Base-by-base conservation (phyloP, 2,797 vertebrate species). In the Enteromius trimaculatus region DNA sequence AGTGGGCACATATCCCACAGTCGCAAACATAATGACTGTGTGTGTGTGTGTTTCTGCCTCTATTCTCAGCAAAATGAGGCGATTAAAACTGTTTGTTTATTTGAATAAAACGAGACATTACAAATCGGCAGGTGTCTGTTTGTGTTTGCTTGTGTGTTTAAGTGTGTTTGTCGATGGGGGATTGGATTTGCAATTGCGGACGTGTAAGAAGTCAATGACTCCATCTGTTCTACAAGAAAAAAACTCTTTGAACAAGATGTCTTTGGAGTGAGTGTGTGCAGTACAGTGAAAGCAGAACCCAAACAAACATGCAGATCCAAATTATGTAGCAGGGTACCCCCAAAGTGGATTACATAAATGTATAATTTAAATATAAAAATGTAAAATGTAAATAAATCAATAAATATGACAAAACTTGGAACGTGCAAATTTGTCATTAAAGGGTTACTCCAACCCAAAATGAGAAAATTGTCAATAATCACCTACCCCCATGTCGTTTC, bases 181-280 rank as follows among this genome's bases (percentile, higher is more conserved):
- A 51, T 64, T 68, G 62, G 19, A 10, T 47, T 47, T 62, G 65
- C 70, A 81, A 81, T 77, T 70, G 47, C 19, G 11, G 34, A 76
- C 62, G 29, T 34, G 82, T 13, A 26, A 68, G 42, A 77, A 81
- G 64, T 77, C 72, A 71, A 77, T 31, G 53, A 64, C 64, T 85
- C 65, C 79, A 77, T 85, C 79, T 77, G 79, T 51, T 44, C 9
- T 29, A 42, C 29, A 65, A 29, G 53, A 29, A 29, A 70, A 70
- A 26, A 42, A 13, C 23, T 8, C 39, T n/a, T 44, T 66, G 21
- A 68, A 58, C 60, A 26, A 55, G 21, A 55, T 53, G 64, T 53
- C 70, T 69, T 49, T 16, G n/a, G 62, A 26, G 71, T 37, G 51
- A 42, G 39, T 10, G 14, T 31, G 65, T 55, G 26, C 49, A 11